Evolutionary conservation across 92 coral and sea anemone genomes (phyloP).

Genomic region (Siderastrea radians): DNA sequence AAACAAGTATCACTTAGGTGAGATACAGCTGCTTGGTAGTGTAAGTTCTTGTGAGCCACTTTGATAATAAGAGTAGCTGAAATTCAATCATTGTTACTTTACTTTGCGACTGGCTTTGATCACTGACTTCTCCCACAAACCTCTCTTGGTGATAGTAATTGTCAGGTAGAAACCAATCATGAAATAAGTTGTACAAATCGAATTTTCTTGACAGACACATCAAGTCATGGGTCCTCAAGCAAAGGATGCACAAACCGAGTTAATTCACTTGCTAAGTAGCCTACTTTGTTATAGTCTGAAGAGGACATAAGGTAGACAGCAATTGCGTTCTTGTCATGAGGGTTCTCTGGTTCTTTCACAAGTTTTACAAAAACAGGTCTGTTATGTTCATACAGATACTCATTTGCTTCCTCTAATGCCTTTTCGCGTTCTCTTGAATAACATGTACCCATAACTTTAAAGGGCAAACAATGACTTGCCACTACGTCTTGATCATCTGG

Average conservation of each 20-base stretch:
- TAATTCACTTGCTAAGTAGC: constrained; percentile 63
- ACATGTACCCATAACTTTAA: constrained; percentile 78
- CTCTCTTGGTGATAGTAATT: constrained; percentile 47
- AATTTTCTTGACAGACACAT: constrained; percentile 39
- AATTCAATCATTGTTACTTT: constrained; percentile 3
- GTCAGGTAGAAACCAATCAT: constrained; percentile 54
- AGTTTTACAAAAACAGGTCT: constrained; percentile 66
- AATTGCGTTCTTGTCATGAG: constrained; percentile 61
- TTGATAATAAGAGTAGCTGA: no score
- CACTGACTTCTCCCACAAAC: constrained; percentile 52
- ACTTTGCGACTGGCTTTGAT: constrained; percentile 58
- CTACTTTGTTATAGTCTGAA: constrained; percentile 48
- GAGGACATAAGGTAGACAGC: constrained; percentile 48
- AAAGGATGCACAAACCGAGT: constrained; percentile 59
- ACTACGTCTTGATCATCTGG: background rate
- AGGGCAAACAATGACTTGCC: constrained; percentile 48
- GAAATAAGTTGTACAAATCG: constrained; percentile 51
- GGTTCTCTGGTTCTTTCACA: constrained; percentile 64
- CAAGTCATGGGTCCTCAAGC: constrained; percentile 20
- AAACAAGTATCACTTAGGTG: no score
- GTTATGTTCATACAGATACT: constrained; percentile 66
- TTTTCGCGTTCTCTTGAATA: constrained; percentile 28
- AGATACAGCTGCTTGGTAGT: no score
- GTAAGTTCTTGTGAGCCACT: no score
- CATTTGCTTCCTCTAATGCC: constrained; percentile 58